phyloP scores from a whole-genome alignment of 2,113 vertebrate genomes.

The Pangasianodon hypophthalmus region DNA sequence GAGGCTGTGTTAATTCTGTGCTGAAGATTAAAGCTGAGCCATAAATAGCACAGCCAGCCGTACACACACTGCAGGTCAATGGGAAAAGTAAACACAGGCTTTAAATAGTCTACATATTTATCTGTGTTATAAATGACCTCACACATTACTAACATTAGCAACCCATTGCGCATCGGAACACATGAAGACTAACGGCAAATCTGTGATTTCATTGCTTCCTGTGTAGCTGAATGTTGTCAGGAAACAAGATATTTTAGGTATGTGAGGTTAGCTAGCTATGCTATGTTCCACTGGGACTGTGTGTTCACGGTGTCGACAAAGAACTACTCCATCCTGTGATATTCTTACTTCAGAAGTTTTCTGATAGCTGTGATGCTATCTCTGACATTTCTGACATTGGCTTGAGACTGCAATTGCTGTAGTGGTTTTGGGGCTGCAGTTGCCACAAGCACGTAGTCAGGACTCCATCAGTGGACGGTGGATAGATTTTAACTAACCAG shows the following conservation, averaged over 20 bases:
- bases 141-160: neutral
- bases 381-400: neutral
- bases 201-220: neutral
- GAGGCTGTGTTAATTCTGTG: neutral
- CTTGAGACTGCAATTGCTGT: too few relatives aligned
- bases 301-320: neutral
- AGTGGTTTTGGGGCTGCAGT: too few relatives aligned
- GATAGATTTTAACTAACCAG: too few relatives aligned
- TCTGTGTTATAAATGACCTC: slow-evolving; percentile 9
- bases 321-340: neutral
- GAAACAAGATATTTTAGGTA: neutral
- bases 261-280: neutral
- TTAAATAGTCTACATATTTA: neutral
- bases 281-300: neutral
- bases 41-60: neutral
- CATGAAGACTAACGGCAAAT: neutral
- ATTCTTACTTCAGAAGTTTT: neutral
- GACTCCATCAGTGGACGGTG: too few relatives aligned
- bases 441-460: too few relatives aligned
- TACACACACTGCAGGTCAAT: neutral
- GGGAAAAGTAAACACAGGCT: slow-evolving; percentile 9
- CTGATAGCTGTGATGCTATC: neutral
- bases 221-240: neutral
- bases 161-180: neutral
- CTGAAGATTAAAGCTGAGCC: slow-evolving; percentile 13